Evolutionary conservation across 2,113 vertebrate genomes (phyloP), one percentile per base, ranked within the genome.

Genomic region (Protobothrops flavoviridis): DNA sequence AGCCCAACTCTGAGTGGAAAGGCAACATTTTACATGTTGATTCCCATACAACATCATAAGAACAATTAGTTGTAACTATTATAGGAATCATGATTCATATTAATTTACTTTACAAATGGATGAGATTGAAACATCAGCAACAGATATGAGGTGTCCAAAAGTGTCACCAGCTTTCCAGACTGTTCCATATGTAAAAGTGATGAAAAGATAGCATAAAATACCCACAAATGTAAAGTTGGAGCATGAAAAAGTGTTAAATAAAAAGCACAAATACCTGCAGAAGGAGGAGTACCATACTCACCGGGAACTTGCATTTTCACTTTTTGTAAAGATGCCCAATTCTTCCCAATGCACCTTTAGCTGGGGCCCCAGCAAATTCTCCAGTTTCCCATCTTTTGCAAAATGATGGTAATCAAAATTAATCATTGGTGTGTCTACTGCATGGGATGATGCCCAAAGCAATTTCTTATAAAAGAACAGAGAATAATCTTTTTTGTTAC

Each of bases 391-490:
- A 57, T 97, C 98, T 97, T 98, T 98, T 94, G 98, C 97, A 95
- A 98, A 97, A 61, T 98, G 98, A 88, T 97, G 97, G 81, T 97
- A 97, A 97, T 98, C 98, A 95, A 98, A 98, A 94, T 98, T 98
- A 90, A 98, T 98, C 98, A 98, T 98, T 92, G 98, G 98, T n/a
- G 97, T 98, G 96, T 98, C 98, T 0, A 81, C 87, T 0, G 97
- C 98, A 59, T 98, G 98, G 94, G 97, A 97, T 88, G 98, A 98
- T 64, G 98, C 98, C 98, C 98, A 98, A 85, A 98, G 97, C 95
- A 98, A 74, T 94, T 98, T 98, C 98, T 98, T 94, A 39, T 96
- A 94, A 85, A 89, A 8, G 90, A 45, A 93, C 43, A 48, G 92
- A 92, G 95, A 93, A 93, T 59, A 85, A 26, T 9, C 17, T 48